Evolutionary conservation across 1,140 invertebrate species (phyloP), one percentile per base, ranked within the genome.

Genomic region (Pentalonia nigronervosa): DNA sequence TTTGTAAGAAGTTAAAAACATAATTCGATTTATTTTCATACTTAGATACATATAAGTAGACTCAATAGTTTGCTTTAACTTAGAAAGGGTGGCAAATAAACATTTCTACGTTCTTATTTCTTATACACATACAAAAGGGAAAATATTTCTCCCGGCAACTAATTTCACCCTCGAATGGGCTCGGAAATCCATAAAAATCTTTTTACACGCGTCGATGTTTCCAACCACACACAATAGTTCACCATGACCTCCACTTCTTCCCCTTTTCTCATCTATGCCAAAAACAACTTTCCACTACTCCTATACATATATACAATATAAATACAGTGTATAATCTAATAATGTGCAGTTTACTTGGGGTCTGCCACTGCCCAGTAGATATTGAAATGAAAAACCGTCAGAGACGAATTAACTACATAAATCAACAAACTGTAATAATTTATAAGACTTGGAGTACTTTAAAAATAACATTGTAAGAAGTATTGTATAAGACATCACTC

Each of bases 101-200:
- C 60, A 91, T 91, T 76, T 60, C 36, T 20, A 47, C 60, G 30
- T 86, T 86, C 25, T 56, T 36, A 56, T 93, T 48, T 86, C 47
- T 41, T 47, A 86, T 53, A 53, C 76, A 41, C 91, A 91, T 45
- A 67, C 48, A 56, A 93, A 84, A 86, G 81, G 81, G 36, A 50
- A n/a, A 92, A 83, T 93, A 93, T 86, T 93, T 93, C 48, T 34
- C 45, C 36, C 34, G 91, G 91, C 91, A 93, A 83, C 91, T 93
- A 93, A 93, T 93, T 93, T 93, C 34, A 83, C 76, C 81, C 91
- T 93, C 81, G 76, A 93, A 93, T 25, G 91, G 41, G 7, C 91
- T 56, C 34, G 34, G 48, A 93, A 93, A 84, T 86, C 81, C 76
- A 93, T 93, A 93, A 93, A 84, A 81, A 91, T 91, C 60, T 81